Base-by-base conservation (phyloP, 1,140 invertebrate species). In the Drosophila littoralis region DNA sequence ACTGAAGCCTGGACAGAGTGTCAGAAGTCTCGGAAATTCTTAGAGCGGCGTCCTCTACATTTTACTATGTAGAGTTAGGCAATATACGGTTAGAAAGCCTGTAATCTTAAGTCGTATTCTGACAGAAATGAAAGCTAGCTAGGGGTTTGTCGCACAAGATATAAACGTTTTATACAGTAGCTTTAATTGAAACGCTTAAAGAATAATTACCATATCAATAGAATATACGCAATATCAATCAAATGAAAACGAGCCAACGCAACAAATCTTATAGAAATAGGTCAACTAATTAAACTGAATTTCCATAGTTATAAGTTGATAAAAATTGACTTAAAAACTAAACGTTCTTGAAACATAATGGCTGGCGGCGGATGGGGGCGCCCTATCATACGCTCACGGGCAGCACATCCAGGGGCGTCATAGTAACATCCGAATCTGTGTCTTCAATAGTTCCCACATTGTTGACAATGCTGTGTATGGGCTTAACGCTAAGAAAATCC, bases 401-500 rank as follows among this genome's bases (percentile, higher is more conserved):
- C 38, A 33, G 32, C 38, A 36, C 10, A 69, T 61, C 58, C 10
- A 17, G 10, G 15, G 45, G 4, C n/a, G 15, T 36, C 36, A 48
- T 40, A 6, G 28, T 32, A 8, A 52, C 54, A 72, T 51, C 63
- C 28, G 17, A 12, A 17, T 45, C 38, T 15, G 22, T 60, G 22
- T 59, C 22, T 2, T 46, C 12, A 15, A 42, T 28, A 7, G 48
- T 42, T 8, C 8, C 22, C 2, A 22, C 36, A 52, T 17, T 46
- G 2, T n/a, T 36, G 10, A 40, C 17, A 45, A 68, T 36, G 33
- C 54, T 66, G n/a, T 54, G 48, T 28, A 38, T 52, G 32, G 79
- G 71, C 42, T 82, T 82, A 5, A 86, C 83, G 50, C 61, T 83
- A 0, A 79, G 65, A 33, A 86, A 86, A 52, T 86, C 82, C 6